Conservation (phyloP, 2,113 vertebrate species). For the Lepus timidus region DNA sequence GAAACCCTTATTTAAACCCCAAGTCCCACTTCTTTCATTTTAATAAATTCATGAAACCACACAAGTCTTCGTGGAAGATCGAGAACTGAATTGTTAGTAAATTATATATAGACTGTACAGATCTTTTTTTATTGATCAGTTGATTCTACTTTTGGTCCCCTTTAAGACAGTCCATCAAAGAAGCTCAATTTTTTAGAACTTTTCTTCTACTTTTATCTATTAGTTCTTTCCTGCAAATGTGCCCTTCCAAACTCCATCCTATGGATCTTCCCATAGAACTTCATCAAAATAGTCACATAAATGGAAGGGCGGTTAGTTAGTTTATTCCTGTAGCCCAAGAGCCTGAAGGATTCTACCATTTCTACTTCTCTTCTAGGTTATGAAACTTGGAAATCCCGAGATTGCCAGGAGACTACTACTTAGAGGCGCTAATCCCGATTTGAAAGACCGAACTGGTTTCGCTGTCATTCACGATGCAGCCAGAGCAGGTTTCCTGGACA, state of each 20-base stretch:
- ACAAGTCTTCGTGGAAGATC: conserved; percentile 44
- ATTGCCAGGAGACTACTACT: conserved; percentile 89
- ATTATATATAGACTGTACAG: conserved; percentile 19
- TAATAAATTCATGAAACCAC: conserved; percentile 60
- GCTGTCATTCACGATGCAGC: conserved; percentile 95
- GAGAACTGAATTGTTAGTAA: conserved; percentile 37
- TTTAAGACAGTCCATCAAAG: conserved; percentile 65
- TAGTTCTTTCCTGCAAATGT: conserved; percentile 33
- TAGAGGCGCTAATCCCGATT: conserved; percentile 91
- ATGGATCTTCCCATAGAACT: conserved; percentile 2
- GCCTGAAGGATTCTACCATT: conserved; percentile 68
- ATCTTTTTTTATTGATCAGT: conserved; percentile 65
- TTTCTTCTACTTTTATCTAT: conserved; percentile 22
- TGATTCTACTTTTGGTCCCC: not conserved
- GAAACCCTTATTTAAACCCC: conserved; percentile 49
- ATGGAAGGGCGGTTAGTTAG: not conserved
- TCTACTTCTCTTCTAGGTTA: conserved; percentile 89
- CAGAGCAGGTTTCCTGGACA: conserved; percentile 93
- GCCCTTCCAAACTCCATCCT: not conserved
- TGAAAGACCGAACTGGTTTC: conserved; percentile 91
- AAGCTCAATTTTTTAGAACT: conserved; percentile 54
- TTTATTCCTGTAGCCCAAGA: conserved; percentile 32
- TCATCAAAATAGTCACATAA: conserved; percentile 36
- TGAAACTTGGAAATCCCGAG: conserved; percentile 90
- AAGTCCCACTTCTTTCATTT: conserved; percentile 57